Base-by-base conservation (phyloP, 1,140 invertebrate species). In the Campodea augens region DNA sequence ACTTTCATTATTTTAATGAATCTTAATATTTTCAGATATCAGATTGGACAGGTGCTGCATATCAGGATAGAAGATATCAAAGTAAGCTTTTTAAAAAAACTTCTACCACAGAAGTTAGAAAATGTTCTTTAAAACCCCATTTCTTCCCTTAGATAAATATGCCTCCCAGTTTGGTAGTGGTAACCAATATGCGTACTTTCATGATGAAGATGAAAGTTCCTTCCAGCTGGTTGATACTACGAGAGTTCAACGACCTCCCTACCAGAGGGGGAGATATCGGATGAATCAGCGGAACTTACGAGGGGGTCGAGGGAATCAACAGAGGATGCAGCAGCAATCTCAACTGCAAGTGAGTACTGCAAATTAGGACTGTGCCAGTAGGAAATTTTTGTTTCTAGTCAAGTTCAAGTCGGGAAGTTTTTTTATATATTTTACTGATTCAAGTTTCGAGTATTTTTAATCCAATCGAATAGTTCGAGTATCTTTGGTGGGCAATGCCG, bases 131-230 rank as follows among this genome's bases (percentile, higher is more conserved):
- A 38, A 5, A 21, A 29, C 2, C 3, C 18, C 40, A 49, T 27
- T 45, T 46, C 52, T 58, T 68, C 72, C 15, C 54, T n/a, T n/a
- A 93, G 88, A 87, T 58, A 96, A 96, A 62, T 97, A 97, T 63
- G 77, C 81, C 42, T 95, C 90, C 23, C 86, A 91, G 52, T 96
- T 95, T 70, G 91, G 90, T 24, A 60, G 61, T 43, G 85, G 85
- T 24, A 90, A 78, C 57, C 90, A 93, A 55, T 97, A 97, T 70
- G 83, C 92, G 1, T 98, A 97, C 57, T 93, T 85, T 60, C 92
- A 97, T 58, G 91, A 97, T 56, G 92, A 98, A 60, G 92, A 98
- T 65, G 92, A 98, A 63, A 91, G 82, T 48, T 88, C 85, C n/a
- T 98, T 97, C 72, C 91, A 97, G 58, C 64, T 97, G 61, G 92